Evolutionary conservation across 2,888 invertebrate species (phyloP), one percentile per base, ranked within the genome.

Genomic region (Diaperis boleti): DNA sequence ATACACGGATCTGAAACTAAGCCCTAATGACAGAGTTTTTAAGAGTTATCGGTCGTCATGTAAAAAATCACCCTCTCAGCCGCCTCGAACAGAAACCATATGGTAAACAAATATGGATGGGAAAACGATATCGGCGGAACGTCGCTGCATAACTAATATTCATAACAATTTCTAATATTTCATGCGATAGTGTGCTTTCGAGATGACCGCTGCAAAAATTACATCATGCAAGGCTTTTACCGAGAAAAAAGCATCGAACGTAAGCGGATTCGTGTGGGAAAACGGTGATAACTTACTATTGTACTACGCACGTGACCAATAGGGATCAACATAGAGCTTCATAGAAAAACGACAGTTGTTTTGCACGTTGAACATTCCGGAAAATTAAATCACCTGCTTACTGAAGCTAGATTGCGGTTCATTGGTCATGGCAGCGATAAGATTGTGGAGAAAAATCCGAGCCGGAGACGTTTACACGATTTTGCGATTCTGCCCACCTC

Each of bases 131-230:
- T n/a, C n/a, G n/a, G n/a, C n/a, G n/a, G n/a, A n/a, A n/a, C 59
- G 57, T 14, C 41, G 50, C 50, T 45, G 15, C 37, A 49, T 13
- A 33, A 7, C 3, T 7, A 49, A 13, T 35, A 47, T 47, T 18
- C 47, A 41, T 37, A 69, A 70, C 69, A 68, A 65, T 67, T 62
- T 68, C 70, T 71, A 69, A 69, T 63, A 64, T 73, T 71, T 69
- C 73, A 69, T 68, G 70, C 67, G 71, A 72, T 72, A 69, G 70
- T 66, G 62, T 17, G 31, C 65, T 68, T 37, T 66, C n/a, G 29
- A 52, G 62, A 62, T 62, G 62, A 62, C 59, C 52, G 35, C 11
- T 20, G 62, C 57, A 52, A 62, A 57, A 57, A 17, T 52, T 55
- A 17, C 42, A 59, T 47, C 49, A 41, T n/a, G n/a, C n/a, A n/a